phyloP scores from a whole-genome alignment of 2,113 vertebrate genomes.

The Elephantulus edwardii region DNA sequence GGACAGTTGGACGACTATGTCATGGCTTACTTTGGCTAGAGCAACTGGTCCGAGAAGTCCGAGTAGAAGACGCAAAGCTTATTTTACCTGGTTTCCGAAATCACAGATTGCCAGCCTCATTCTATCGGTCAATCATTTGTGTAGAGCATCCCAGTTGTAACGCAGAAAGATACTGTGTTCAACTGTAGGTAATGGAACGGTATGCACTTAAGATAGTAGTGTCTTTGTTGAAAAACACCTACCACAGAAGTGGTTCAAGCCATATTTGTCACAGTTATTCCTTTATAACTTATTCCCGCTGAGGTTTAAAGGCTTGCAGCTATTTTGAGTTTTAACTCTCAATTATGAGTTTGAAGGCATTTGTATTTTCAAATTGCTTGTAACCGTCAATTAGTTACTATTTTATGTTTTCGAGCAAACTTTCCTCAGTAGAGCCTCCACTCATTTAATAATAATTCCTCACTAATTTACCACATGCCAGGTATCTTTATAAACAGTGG shows the following conservation, averaged over 20 bases:
- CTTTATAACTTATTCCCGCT: neutral
- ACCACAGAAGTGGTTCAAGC: neutral
- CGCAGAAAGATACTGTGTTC: neutral
- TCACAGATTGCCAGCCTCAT: neutral
- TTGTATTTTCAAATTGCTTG: neutral
- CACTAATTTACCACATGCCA: neutral
- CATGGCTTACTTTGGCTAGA: neutral
- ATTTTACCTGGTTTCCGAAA: neutral
- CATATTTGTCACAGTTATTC: neutral
- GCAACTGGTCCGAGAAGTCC: neutral
- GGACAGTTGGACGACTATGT: neutral
- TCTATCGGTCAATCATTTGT: neutral
- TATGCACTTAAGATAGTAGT: neutral
- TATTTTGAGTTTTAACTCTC: neutral
- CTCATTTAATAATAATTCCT: neutral
- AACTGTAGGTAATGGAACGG: neutral
- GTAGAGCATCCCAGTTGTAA: neutral
- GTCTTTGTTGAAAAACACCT: neutral
- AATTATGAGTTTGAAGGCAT: neutral
- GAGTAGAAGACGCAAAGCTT: neutral
- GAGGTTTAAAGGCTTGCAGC: neutral
- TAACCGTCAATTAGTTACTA: neutral
- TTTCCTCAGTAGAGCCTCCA: neutral
- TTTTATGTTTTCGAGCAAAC: neutral
- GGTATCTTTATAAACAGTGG: neutral